Evolutionary conservation across 2,113 vertebrate genomes (phyloP), one percentile per base, ranked within the genome.

Genomic region (Lagopus leucura): DNA sequence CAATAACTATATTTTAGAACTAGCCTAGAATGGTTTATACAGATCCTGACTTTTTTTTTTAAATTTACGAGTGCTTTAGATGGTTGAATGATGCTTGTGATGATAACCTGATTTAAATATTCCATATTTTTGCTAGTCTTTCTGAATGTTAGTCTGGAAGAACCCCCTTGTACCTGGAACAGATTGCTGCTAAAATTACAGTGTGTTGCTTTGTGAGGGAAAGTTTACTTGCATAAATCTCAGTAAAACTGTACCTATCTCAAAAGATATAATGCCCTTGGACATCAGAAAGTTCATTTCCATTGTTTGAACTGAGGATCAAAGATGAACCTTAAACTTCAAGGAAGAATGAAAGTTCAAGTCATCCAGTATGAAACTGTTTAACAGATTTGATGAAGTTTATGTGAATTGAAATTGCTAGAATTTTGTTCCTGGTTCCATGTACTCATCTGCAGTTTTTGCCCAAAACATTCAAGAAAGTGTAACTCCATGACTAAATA

Each of bases 401-500:
- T 78, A 38, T 45, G 43, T 78, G 89, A 93, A 81, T 28, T 75
- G 57, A 95, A 96, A 72, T 77, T 72, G 47, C 72, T 94, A 91
- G 83, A 88, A 92, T 88, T 77, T 60, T n/a, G 20, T 78, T 91
- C 65, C 38, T 57, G n/a, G 13, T 86, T 89, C 72, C 65, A 25
- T 48, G 55, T 90, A 69, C 73, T 94, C 91, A 96, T 95, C 85
- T 94, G 72, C 54, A 82, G 82, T 83, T 88, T 95, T 93, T 36
- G 34, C 88, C 34, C 61, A 90, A 70, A 86, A 71, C 85, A 65
- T 82, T 94, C 85, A 94, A 78, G 79, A 57, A 88, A 92, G 77
- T 96, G 54, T 94, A 93, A 75, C 90, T 86, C 86, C 70, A 58
- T 91, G 89, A 90, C 89, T 94, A 94, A 94, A 91, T 72, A 71